Conservation (phyloP, 2,888 invertebrate species). For the Limnephilus auricula region DNA sequence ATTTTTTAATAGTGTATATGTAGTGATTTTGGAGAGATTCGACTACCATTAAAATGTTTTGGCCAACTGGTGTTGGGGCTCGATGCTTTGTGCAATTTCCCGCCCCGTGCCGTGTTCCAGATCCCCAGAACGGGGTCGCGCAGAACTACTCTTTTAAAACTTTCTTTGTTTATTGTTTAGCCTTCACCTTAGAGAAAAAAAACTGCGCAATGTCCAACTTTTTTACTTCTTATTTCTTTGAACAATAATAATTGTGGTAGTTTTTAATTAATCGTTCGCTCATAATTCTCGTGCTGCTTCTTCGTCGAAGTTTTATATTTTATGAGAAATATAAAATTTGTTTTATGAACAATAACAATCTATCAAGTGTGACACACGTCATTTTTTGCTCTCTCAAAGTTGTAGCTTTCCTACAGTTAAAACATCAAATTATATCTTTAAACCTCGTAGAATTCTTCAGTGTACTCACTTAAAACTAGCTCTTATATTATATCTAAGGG, state of each 20-base stretch:
- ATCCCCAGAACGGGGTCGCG: slow-evolving; percentile 19
- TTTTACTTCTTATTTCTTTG: slow-evolving; percentile 6
- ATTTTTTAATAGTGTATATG: neutral
- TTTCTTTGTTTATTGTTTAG: slow-evolving; percentile 40
- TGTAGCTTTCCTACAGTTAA: no score
- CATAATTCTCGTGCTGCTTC: neutral
- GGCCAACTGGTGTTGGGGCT: neutral
- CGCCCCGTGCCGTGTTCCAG: slow-evolving; percentile 14
- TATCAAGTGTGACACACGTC: no score
- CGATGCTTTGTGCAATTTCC: neutral
- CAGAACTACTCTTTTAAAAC: slow-evolving; percentile 22
- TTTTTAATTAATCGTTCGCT: slow-evolving; percentile 10
- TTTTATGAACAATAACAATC: no score
- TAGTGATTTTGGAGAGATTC: neutral
- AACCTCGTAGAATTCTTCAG: no score
- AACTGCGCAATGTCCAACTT: slow-evolving; percentile 9
- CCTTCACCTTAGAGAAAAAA: slow-evolving; percentile 36
- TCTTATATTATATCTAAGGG: no score
- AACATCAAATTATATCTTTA: no score
- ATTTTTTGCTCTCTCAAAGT: no score
- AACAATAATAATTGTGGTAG: slow-evolving; percentile 19
- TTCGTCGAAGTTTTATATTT: neutral
- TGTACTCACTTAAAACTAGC: no score
- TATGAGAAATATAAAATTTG: neutral
- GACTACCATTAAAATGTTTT: neutral